These are phyloP conservation scores for Syrmaticus mikado DNA, from an alignment of 2,113 vertebrate genomes.

Conservation along the genomic window DNA sequence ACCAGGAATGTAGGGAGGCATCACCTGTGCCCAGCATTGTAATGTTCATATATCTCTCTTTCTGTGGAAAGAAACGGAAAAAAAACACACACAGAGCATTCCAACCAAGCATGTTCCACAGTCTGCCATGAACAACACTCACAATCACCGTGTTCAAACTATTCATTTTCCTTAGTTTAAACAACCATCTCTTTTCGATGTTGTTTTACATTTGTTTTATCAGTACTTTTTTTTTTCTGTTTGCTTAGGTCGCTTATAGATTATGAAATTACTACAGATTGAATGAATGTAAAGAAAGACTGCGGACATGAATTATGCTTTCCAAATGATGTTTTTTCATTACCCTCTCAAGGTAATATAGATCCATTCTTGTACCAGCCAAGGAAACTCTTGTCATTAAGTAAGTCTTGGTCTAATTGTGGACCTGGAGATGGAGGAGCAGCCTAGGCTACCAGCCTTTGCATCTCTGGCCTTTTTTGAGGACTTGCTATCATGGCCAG, in stretches of 20 bases:
- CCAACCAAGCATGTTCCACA: rapidly evolving
- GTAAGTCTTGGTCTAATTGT: neutral
- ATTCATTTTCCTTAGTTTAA: neutral
- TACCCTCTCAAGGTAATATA: neutral
- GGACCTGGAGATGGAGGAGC: neutral
- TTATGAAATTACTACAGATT: neutral
- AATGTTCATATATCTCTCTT: neutral
- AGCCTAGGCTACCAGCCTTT: neutral
- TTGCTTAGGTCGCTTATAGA: neutral
- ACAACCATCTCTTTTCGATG: neutral
- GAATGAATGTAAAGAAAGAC: neutral
- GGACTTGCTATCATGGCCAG: neutral
- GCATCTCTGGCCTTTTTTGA: neutral
- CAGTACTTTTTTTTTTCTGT: neutral
- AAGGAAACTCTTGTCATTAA: neutral
- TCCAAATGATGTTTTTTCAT: neutral
- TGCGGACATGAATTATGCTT: neutral
- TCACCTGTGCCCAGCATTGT: neutral
- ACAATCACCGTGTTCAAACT: neutral
- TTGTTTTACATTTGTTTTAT: neutral
- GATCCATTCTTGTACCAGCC: neutral
- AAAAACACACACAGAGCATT: neutral
- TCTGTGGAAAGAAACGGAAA: neutral
- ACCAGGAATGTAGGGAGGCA: rapidly evolving
- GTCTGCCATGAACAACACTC: neutral